phyloP scores from a whole-genome alignment of 2,113 vertebrate species.

The Panurus biarmicus region DNA sequence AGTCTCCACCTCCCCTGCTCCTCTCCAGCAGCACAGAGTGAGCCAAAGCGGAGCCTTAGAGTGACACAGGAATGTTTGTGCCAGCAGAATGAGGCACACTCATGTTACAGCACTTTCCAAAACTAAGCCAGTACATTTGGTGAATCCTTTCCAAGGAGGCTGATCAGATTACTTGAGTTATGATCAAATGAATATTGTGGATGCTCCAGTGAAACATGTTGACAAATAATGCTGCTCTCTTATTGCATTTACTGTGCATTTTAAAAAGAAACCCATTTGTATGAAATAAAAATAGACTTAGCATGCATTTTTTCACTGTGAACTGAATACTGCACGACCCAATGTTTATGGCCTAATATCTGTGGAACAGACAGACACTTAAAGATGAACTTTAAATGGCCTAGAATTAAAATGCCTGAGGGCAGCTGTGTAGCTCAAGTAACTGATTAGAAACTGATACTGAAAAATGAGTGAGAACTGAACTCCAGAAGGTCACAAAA shows the following conservation, averaged over 20 bases:
- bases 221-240: neutral
- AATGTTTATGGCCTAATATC: neutral
- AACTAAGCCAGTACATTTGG: slow-evolving; percentile 29
- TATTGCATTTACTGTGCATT: neutral
- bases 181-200: slow-evolving; percentile 23
- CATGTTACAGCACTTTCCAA: slow-evolving; percentile 54
- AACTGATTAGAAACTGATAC: slow-evolving; percentile 27
- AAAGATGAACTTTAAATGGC: neutral
- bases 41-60: neutral
- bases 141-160: slow-evolving; percentile 30
- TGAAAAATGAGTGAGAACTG: neutral
- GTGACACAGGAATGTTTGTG: slow-evolving; percentile 31
- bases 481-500: neutral
- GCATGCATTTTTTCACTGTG: neutral
- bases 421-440: slow-evolving; percentile 36
- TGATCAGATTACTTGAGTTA: slow-evolving; percentile 25
- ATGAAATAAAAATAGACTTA: neutral
- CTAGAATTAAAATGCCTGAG: neutral
- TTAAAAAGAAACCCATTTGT: neutral
- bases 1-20: neutral
- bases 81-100: slow-evolving; percentile 29
- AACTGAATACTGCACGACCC: neutral
- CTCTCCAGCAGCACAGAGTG: neutral
- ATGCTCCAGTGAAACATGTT: neutral
- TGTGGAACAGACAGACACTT: neutral